A percentile compares a stretch with the other conserved stretches of the same genome.
phyloP scores from a whole-genome alignment of 2,797 vertebrate genomes.

The Anguilla anguilla region DNA sequence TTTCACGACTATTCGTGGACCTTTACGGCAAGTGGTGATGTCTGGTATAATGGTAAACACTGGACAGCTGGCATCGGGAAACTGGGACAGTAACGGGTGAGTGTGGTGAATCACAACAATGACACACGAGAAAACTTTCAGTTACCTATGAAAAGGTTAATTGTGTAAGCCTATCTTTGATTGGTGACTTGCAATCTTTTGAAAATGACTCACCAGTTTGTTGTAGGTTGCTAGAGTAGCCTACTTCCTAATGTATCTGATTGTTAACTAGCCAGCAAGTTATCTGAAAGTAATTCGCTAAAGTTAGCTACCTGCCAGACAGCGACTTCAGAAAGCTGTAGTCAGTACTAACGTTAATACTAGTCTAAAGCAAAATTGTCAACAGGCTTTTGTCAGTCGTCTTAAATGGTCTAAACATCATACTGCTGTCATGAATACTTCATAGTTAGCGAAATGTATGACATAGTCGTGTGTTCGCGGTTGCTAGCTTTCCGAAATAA shows the following conservation, averaged over 20 bases:
- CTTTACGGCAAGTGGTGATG: constrained; percentile 16
- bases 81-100: constrained; percentile 26
- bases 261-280: not conserved
- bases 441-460: not conserved
- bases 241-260: not conserved
- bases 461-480: not conserved
- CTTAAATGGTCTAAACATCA: not conserved
- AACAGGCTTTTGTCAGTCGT: not conserved
- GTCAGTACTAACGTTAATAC: no score
- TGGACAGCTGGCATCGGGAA: constrained; percentile 2
- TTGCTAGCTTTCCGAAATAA: not conserved
- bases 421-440: not conserved
- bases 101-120: not conserved
- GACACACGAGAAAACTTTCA: not conserved
- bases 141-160: not conserved
- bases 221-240: not conserved
- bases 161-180: not conserved
- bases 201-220: not conserved
- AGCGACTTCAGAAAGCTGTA: not conserved
- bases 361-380: not conserved
- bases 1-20: not conserved
- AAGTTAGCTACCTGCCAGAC: not conserved
- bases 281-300: not conserved
- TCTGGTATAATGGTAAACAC: constrained; percentile 12
- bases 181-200: not conserved